Base-by-base conservation (phyloP, 2,888 invertebrate species). In the Marronus borbonicus region DNA sequence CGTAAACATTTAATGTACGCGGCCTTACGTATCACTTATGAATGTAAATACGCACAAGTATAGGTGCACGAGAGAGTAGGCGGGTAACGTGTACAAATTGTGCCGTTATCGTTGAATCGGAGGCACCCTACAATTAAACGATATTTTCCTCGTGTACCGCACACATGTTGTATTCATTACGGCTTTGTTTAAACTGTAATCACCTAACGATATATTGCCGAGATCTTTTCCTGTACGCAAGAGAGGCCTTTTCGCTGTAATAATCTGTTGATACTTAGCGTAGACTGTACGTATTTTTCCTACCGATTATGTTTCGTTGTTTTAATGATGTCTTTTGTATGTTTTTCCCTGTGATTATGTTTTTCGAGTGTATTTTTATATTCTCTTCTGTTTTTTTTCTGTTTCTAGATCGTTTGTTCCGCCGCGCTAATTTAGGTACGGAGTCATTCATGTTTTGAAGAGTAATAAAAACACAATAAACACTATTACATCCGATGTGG, bases 151-250 rank as follows among this genome's bases (percentile, higher is more conserved):
- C 39, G 39, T 64, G 64, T 39, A 36, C 20, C 20, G 55, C 55
- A 7, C 55, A 58, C 55, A 58, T 64, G 64, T 39, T 64, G 64
- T 64, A 64, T n/a, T 64, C 64, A 64, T 64, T 64, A 64, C 36
- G 64, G 64, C n/a, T 36, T 8, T 64, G 39, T 64, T 64, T 64
- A 64, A 64, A 64, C 36, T 64, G 64, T 64, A 64, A 64, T 64
- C 39, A 64, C n/a, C 12, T 64, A 64, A 64, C 31, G 64, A 36
- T 14, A 64, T 39, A 64, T 39, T 17, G 12, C 36, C 17, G 14
- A 36, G 64, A 64, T 36, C 36, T 36, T 64, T 64, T 39, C 31
- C 14, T 14, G 5, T 36, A 64, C 14, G 64, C 31, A 62, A 5
- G 36, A 36, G 36, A 36, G 28, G 62, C 17, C 10, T 17, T 39